Evolutionary conservation across 2,888 invertebrate species (phyloP).

Genomic region (Erynnis tages): DNA sequence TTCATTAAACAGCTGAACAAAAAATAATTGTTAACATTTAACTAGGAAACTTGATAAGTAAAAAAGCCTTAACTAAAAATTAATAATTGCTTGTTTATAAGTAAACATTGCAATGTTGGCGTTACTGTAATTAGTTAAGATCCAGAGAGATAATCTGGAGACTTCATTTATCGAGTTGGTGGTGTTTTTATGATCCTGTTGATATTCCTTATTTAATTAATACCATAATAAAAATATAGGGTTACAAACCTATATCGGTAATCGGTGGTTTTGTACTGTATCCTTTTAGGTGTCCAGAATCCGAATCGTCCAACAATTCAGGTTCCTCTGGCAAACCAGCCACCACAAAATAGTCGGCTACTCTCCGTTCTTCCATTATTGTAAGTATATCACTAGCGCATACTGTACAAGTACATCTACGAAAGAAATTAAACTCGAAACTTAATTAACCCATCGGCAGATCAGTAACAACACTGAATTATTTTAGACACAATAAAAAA

Average conservation of each 20-base stretch:
- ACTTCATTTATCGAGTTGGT: too few relatives aligned
- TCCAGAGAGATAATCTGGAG: neutral
- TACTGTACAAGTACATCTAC: constrained; percentile 43
- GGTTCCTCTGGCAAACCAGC: constrained; percentile 95
- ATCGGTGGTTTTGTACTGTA: constrained; percentile 94
- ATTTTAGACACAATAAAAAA: constrained; percentile 35
- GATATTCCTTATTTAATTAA: neutral
- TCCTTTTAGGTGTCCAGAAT: constrained; percentile 90
- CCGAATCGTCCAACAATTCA: constrained; percentile 89
- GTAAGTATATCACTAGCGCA: constrained; percentile 33
- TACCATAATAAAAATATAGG: neutral
- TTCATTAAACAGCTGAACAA: too few relatives aligned
- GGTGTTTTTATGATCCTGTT: too few relatives aligned
- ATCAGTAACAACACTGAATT: constrained; percentile 36
- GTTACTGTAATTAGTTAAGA: neutral
- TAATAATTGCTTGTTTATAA: too few relatives aligned
- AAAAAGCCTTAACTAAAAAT: too few relatives aligned
- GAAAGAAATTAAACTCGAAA: constrained; percentile 34
- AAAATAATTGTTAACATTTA: too few relatives aligned
- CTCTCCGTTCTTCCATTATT: constrained; percentile 91
- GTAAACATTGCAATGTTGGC: too few relatives aligned
- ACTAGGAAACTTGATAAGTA: too few relatives aligned
- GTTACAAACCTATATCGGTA: constrained; percentile 90
- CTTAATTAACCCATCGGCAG: constrained; percentile 24
- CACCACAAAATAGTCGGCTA: constrained; percentile 99